Evolutionary conservation across 2,888 invertebrate species (phyloP).

Genomic region (Epistrophella euchroma): DNA sequence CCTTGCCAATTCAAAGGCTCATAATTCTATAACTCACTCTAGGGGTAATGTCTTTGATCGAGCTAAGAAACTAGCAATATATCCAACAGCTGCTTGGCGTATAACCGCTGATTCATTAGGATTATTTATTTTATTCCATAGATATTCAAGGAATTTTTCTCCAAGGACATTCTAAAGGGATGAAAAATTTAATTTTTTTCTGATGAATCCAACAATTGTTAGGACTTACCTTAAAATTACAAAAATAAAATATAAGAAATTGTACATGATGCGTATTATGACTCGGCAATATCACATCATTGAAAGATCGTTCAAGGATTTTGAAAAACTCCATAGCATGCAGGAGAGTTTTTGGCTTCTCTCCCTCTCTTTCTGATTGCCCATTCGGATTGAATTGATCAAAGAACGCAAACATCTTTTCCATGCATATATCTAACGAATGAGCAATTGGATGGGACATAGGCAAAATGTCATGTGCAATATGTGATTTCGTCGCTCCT

Average conservation of each 20-base stretch:
- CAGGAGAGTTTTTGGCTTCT: constrained; percentile 85
- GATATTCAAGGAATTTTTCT: constrained; percentile 88
- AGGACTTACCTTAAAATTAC: constrained; percentile 86
- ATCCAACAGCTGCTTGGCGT: constrained; percentile 89
- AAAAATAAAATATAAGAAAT: constrained; percentile 90
- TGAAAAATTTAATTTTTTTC: not conserved
- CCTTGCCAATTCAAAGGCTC: too few relatives aligned
- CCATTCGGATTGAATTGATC: constrained; percentile 81
- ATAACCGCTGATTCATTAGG: constrained; percentile 87
- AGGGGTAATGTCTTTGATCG: constrained; percentile 87
- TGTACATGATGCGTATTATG: constrained; percentile 92
- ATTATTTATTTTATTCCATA: constrained; percentile 90
- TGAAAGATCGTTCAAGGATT: constrained; percentile 88
- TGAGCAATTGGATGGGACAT: constrained; percentile 86
- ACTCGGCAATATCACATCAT: constrained; percentile 92
- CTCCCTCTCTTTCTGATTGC: constrained; percentile 65
- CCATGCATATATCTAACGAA: constrained; percentile 91
- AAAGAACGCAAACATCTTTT: constrained; percentile 88
- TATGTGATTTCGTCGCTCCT: not conserved
- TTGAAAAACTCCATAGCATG: constrained; percentile 84
- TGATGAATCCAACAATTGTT: not conserved
- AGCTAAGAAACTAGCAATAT: constrained; percentile 90
- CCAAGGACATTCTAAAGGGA: constrained; percentile 78
- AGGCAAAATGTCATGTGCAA: constrained; percentile 47
- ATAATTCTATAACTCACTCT: constrained; percentile 84